Evolutionary conservation across 1,140 invertebrate genomes (phyloP).

Genomic region (Anadara kagoshimensis): DNA sequence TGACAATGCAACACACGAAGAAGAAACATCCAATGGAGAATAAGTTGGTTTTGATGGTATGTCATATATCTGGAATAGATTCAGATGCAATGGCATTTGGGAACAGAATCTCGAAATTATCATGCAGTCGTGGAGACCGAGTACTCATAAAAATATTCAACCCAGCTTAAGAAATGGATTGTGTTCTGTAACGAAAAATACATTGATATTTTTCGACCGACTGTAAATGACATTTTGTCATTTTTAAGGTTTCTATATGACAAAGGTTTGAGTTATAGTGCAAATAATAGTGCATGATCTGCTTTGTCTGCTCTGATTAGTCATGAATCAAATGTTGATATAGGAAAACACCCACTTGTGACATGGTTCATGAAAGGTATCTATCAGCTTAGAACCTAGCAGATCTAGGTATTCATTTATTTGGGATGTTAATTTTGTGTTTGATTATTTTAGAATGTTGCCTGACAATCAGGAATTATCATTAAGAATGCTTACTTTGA

Average conservation of each 20-base stretch:
- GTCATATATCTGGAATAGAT: background rate
- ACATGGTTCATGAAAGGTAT: constrained; percentile 22
- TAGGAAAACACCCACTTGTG: constrained; percentile 33
- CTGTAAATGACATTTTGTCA: too few species aligned
- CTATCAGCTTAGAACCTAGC: constrained; percentile 6
- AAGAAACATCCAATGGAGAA: background rate
- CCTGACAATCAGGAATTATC: background rate
- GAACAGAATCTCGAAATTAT: background rate
- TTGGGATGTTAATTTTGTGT: constrained; percentile 16
- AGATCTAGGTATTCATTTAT: constrained; percentile 8
- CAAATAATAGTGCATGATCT: constrained; percentile 36
- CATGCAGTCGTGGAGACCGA: too few species aligned
- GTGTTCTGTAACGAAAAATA: constrained; percentile 38
- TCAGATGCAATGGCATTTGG: background rate
- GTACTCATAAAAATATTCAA: constrained; percentile 41
- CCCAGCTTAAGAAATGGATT: constrained; percentile 34
- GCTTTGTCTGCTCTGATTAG: constrained; percentile 31
- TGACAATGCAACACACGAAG: background rate
- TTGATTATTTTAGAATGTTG: constrained; percentile 3
- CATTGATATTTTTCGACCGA: constrained; percentile 43
- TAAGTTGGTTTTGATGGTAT: background rate
- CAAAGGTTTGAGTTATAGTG: too few species aligned
- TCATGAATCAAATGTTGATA: constrained; percentile 16
- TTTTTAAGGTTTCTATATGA: too few species aligned
- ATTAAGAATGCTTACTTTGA: constrained; percentile 12